Conservation (phyloP, 2,888 invertebrate genomes). For the Tanypteryx hageni region DNA sequence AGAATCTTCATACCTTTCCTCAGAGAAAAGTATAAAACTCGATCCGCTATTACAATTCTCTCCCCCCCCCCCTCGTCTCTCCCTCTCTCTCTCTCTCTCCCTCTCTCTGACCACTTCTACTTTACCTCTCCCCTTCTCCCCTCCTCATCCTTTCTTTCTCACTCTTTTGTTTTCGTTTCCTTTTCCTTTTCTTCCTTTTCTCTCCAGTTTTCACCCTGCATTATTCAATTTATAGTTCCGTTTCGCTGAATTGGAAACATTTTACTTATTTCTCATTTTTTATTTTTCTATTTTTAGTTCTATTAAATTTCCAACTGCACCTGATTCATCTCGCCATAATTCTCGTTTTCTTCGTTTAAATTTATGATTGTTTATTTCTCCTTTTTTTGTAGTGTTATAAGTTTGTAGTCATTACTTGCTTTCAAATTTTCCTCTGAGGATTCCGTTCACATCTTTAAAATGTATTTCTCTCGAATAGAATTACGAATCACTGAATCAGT, state of each 20-base stretch:
- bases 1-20: no score
- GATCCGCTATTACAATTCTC: no score
- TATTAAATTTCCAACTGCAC: background rate
- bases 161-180: background rate
- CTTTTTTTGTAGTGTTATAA: background rate
- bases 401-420: no score
- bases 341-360: background rate
- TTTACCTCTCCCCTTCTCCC: background rate
- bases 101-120: background rate
- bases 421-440: background rate
- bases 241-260: background rate
- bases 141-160: background rate
- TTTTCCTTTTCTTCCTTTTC: background rate
- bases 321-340: background rate
- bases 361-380: background rate
- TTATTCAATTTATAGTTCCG: background rate
- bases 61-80: no score
- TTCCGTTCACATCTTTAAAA: background rate
- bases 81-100: no score
- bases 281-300: background rate
- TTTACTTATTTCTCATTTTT: background rate
- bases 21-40: no score
- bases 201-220: background rate
- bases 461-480: background rate
- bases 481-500: background rate